Base-by-base conservation (phyloP, 2,888 invertebrate species). In the Phanerotoma sp. region DNA sequence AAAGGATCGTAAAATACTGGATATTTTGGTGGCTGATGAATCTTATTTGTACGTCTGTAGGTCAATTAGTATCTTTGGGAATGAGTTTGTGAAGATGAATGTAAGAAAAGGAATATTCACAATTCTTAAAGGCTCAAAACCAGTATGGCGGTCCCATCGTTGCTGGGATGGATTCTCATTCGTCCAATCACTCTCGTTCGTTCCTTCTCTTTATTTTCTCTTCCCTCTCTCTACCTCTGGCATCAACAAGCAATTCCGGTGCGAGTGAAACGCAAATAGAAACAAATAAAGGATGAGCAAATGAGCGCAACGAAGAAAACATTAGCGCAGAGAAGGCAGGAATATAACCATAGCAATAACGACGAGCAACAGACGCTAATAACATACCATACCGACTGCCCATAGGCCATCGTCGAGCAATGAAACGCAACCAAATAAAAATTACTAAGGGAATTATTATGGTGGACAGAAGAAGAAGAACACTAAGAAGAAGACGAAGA, bases 341-440 rank as follows among this genome's bases (percentile, higher is more conserved):
- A 56, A 54, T 55, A 59, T 49, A 63, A 58, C 66, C 59, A 61
- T 66, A 65, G 77, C 74, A 77, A 77, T 77, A 77, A 77, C 75
- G 77, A 63, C 70, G 72, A 76, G 76, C 74, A 75, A 72, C 75
- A 74, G 77, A 77, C 77, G 76, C 75, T 77, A 77, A 77, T 77
- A 77, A 77, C 76, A 77, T 76, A 75, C 72, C 73, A 66, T 72
- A 70, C 73, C 69, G 70, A 70, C 72, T 73, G 73, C 71, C 77
- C 77, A 77, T 76, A 76, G 77, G 77, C 77, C 73, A 74, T 76
- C 69, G 58, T 65, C 68, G 61, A 67, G 71, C 74, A 75, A 73
- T 72, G 70, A 73, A 77, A 76, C 70, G 70, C 68, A 71, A 72
- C 70, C 64, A 77, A 76, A 75, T 70, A 75, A 75, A 77, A 77